These are phyloP conservation scores for Acropora tenuis DNA, from an alignment of 64 coral and sea anemone species.

Conservation along the genomic window DNA sequence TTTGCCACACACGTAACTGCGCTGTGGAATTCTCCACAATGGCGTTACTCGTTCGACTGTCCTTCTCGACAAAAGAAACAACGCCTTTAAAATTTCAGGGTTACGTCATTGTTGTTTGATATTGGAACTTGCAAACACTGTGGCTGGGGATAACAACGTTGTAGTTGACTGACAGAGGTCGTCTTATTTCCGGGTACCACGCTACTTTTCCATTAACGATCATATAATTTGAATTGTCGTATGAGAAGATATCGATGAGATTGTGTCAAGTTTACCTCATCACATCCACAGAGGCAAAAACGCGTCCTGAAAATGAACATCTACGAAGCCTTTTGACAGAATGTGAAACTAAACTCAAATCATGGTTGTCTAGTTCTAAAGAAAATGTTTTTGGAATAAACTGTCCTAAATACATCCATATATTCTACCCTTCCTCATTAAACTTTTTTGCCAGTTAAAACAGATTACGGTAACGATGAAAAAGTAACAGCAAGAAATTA, in stretches of 20 bases:
- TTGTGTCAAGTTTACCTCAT: constrained; percentile 58
- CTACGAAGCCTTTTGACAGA: constrained; percentile 5
- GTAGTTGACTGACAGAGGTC: constrained; percentile 53
- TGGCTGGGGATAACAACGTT: too few species aligned
- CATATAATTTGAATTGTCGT: background rate
- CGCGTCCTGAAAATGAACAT: background rate
- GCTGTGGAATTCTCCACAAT: too few species aligned
- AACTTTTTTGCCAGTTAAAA: too few species aligned
- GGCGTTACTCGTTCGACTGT: too few species aligned
- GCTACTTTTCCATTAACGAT: background rate
- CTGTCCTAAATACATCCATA: too few species aligned
- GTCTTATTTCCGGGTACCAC: constrained; percentile 74
- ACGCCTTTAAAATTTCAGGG: too few species aligned
- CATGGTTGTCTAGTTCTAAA: too few species aligned
- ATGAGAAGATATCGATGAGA: background rate
- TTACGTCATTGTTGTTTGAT: background rate
- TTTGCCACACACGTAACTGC: constrained; percentile 43
- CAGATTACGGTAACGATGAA: too few species aligned
- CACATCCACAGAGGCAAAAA: constrained; percentile 2
- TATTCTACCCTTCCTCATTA: too few species aligned
- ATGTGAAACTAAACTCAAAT: background rate
- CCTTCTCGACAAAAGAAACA: too few species aligned
- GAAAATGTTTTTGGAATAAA: background rate
- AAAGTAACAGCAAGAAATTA: too few species aligned
- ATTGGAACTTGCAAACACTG: too few species aligned